These are phyloP conservation scores for Melanotaenia trifasciata DNA, from an alignment of 2,797 vertebrate genomes.

Conservation along the genomic window DNA sequence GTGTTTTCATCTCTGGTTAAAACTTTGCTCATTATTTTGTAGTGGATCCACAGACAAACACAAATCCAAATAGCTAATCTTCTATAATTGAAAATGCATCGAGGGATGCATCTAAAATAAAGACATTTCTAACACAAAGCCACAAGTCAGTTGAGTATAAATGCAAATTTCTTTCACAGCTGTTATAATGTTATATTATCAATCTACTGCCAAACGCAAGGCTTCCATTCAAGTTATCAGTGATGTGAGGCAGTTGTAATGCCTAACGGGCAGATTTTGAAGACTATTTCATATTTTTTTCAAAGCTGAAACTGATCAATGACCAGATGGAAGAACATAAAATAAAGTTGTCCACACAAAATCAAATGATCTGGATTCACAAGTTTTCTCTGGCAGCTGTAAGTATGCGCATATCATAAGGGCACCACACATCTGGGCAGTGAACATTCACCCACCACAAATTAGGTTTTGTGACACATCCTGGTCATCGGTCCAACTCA, in stretches of 20 bases:
- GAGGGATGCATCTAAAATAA: background rate
- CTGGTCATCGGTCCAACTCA: background rate
- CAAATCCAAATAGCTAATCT: background rate
- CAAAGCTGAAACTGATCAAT: background rate
- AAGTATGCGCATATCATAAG: background rate
- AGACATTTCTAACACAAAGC: background rate
- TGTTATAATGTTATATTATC: background rate
- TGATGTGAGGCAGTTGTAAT: background rate
- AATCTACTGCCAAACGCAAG: background rate
- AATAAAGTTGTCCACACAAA: background rate
- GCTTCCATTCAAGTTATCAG: background rate
- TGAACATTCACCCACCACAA: background rate
- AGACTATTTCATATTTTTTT: background rate
- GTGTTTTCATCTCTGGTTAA: slow-evolving; percentile 14
- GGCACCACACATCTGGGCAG: background rate
- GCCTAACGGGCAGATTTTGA: background rate
- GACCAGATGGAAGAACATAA: background rate
- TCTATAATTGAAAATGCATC: background rate
- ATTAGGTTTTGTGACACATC: background rate
- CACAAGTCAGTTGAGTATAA: background rate
- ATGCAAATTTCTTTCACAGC: background rate
- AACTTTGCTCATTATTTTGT: slow-evolving; percentile 7
- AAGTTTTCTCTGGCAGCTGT: background rate
- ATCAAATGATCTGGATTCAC: background rate
- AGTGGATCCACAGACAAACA: background rate